Evolutionary conservation across 2,888 invertebrate species (phyloP).

Genomic region (Sericinus montela): DNA sequence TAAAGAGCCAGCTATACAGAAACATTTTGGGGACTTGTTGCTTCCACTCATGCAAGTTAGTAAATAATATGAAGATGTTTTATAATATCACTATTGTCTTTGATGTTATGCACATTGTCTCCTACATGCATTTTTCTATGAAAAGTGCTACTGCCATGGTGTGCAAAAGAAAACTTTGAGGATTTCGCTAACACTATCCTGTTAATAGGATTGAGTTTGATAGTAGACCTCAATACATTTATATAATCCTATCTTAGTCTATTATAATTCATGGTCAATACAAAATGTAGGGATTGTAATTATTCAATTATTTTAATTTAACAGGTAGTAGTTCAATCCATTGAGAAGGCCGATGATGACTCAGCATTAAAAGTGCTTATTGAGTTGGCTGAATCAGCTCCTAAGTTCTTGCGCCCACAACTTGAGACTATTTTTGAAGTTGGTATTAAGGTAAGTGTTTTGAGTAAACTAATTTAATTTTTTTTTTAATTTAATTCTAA

Average conservation of each 20-base stretch:
- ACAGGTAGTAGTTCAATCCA: conserved; percentile 87
- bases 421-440: conserved; percentile 91
- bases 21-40: conserved; percentile 92
- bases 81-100: background rate
- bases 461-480: too few species aligned
- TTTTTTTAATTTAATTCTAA: too few species aligned
- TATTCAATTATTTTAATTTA: conserved; percentile 10
- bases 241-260: too few species aligned
- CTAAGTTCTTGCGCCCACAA: conserved; percentile 94
- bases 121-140: conserved; percentile 55
- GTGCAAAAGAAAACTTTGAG: conserved; percentile 59
- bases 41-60: conserved; percentile 86
- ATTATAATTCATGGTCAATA: background rate
- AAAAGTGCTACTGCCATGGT: conserved; percentile 60
- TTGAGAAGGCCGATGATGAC: conserved; percentile 92
- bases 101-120: conserved; percentile 40
- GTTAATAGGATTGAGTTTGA: conserved; percentile 66
- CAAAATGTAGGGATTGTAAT: background rate
- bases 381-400: conserved; percentile 95
- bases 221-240: conserved; percentile 68
- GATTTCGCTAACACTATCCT: conserved; percentile 73
- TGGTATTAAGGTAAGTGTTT: conserved; percentile 85
- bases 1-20: conserved; percentile 93
- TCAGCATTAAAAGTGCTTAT: conserved; percentile 94
- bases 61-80: background rate